Evolutionary conservation across 2,797 vertebrate species (phyloP), one percentile per base, ranked within the genome.

Genomic region (Phrynocephalus forsythii): DNA sequence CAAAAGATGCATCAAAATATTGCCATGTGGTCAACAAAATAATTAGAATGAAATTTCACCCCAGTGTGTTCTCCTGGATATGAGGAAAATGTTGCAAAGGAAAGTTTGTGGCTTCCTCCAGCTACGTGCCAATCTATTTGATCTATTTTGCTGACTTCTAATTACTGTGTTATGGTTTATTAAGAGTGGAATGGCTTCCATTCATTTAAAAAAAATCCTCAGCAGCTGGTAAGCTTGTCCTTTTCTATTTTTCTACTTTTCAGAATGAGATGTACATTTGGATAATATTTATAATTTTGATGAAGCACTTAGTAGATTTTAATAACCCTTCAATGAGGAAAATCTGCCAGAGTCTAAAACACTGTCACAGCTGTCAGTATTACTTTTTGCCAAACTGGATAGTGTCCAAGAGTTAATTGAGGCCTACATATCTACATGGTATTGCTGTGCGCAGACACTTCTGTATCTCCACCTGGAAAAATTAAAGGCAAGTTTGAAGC

Each of bases 161-260:
- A 88, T 69, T 77, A 66, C 1, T 87, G 50, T 87, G 87, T 69
- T 75, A 44, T 3, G 52, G 9, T 75, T 92, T 91, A 38, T 5
- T 73, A 50, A 0, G 0, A 85, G 77, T 69, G 78, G 33, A 91
- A 24, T 85, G 93, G 82, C 84, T 91, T 18, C 60, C 18, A 15
- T 15, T 18, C 60, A 3, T 18, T 18, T 18, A 5, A 5, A 0
- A 0, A 5, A 33, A 83, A 75, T 80, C 63, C 44, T 83, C 38
- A 91, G 44, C 82, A 93, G 80, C 80, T 91, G 86, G 50, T 90
- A 48, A 88, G 22, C 81, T 93, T 94, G 20, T 81, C 78, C 44
- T 79, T 79, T 91, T 7, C 60, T 77, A 6, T 89, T 91, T 81
- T 83, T 84, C 56, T 83, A 24, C 77, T 63, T 79, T 88, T 80